A percentile compares a stretch with the other conserved stretches of the same genome.
Evolutionary conservation across 2,888 invertebrate genomes (phyloP).

Genomic region (Erebia aethiops): DNA sequence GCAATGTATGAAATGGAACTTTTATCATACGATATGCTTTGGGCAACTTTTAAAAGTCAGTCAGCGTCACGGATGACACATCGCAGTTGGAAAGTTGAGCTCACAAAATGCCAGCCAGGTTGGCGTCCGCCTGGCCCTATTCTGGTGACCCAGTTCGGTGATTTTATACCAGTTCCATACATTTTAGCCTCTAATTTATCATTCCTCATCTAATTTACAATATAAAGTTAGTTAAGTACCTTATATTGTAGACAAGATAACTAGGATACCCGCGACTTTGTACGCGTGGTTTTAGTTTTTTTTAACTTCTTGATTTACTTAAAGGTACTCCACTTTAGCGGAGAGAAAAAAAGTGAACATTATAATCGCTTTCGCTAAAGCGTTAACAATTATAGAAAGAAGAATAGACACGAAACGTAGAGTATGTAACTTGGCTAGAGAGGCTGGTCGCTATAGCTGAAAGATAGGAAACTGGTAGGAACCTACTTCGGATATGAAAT

Average conservation of each 20-base stretch:
- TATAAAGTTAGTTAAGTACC: too few relatives aligned
- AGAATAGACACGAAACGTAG: too few relatives aligned
- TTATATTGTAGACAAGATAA: too few relatives aligned
- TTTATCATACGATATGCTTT: not conserved
- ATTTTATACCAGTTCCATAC: not conserved
- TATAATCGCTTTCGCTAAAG: too few relatives aligned
- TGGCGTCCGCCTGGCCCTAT: slow-evolving; percentile 13
- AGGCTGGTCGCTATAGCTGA: not conserved
- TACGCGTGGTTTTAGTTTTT: not conserved
- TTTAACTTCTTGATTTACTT: too few relatives aligned
- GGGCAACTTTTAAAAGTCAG: slow-evolving; percentile 16
- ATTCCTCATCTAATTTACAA: too few relatives aligned
- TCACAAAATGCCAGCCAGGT: slow-evolving; percentile 17
- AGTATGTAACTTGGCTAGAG: too few relatives aligned
- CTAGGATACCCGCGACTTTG: not conserved
- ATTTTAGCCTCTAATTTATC: too few relatives aligned
- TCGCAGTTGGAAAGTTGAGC: slow-evolving; percentile 10
- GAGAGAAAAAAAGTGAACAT: too few relatives aligned
- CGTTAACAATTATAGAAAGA: too few relatives aligned
- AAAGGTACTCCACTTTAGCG: too few relatives aligned
- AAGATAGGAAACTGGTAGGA: not conserved
- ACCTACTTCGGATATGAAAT: not conserved
- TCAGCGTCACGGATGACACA: slow-evolving; percentile 16
- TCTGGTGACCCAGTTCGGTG: slow-evolving; percentile 8
- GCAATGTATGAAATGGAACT: too few relatives aligned